These are phyloP conservation scores for Mormyrops boulengeri DNA, from an alignment of 2,797 vertebrate species.

Conservation along the genomic window DNA sequence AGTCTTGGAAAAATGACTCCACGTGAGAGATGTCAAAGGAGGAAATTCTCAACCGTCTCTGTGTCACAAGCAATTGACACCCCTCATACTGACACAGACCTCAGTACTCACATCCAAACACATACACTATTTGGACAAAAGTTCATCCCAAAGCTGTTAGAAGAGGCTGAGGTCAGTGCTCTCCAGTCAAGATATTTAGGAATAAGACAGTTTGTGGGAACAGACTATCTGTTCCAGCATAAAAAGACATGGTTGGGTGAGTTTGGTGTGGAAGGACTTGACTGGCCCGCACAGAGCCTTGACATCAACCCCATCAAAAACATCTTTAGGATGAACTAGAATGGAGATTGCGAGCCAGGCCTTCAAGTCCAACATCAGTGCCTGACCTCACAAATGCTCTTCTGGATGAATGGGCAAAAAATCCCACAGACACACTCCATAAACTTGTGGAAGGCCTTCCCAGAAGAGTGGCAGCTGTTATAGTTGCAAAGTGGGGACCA, in stretches of 20 bases:
- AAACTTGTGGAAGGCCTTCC: neutral
- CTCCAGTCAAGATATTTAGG: too few relatives aligned
- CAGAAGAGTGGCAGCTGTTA: neutral
- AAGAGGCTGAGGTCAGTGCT: neutral
- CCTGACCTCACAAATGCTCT: too few relatives aligned
- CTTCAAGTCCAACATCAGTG: too few relatives aligned
- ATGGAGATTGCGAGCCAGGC: too few relatives aligned
- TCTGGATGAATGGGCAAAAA: too few relatives aligned
- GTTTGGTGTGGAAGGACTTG: too few relatives aligned
- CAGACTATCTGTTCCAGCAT: too few relatives aligned
- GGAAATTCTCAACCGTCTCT: neutral
- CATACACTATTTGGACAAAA: neutral
- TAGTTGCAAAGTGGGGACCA: neutral
- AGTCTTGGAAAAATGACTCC: neutral
- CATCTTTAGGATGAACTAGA: too few relatives aligned
- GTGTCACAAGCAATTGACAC: neutral
- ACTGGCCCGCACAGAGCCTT: too few relatives aligned
- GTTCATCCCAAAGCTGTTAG: neutral
- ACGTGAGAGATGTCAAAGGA: neutral
- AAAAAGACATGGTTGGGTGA: too few relatives aligned
- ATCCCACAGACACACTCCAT: neutral
- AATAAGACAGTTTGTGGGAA: too few relatives aligned
- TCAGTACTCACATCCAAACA: neutral
- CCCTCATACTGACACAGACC: neutral
- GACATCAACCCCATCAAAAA: too few relatives aligned